Percentiles rank a stretch among this genome's conserved stretches.
phyloP scores from a whole-genome alignment of 2,113 vertebrate species.

The Lota lota region DNA sequence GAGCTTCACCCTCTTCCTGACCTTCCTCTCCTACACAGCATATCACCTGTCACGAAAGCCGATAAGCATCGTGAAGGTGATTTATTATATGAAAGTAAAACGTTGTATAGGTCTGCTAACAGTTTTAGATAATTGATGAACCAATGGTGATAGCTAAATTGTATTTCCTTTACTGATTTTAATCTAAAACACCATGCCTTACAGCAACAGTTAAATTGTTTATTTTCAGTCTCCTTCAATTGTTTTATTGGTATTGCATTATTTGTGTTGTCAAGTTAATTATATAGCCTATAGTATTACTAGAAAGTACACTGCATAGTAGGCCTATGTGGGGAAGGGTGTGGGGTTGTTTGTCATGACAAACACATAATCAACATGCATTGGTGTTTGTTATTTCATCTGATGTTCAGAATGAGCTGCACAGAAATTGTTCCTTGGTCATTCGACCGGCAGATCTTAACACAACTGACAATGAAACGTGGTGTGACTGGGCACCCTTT shows the following conservation, averaged over 20 bases:
- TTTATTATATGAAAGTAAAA: too few relatives aligned
- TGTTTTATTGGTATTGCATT: too few relatives aligned
- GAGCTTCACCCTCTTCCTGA: constrained; percentile 83
- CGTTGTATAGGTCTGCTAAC: too few relatives aligned
- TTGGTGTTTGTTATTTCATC: neutral
- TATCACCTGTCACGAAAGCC: constrained; percentile 96
- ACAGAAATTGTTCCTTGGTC: constrained; percentile 84
- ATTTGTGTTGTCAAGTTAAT: too few relatives aligned
- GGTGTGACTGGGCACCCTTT: constrained; percentile 93
- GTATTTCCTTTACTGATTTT: too few relatives aligned
- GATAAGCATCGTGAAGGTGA: constrained; percentile 96
- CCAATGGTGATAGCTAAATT: too few relatives aligned
- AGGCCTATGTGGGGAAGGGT: neutral
- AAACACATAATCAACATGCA: neutral
- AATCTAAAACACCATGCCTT: too few relatives aligned
- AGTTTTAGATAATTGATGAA: neutral
- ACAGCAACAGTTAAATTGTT: too few relatives aligned
- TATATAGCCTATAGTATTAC: too few relatives aligned
- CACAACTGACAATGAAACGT: constrained; percentile 79
- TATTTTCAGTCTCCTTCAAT: too few relatives aligned
- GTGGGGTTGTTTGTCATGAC: neutral
- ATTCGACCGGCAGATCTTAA: constrained; percentile 65
- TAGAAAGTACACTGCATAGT: neutral
- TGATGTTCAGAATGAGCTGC: constrained; percentile 82
- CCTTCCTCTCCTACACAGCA: constrained; percentile 89